Base-by-base conservation (phyloP, 2,113 vertebrate species). In the Proterorhinus semilunaris region DNA sequence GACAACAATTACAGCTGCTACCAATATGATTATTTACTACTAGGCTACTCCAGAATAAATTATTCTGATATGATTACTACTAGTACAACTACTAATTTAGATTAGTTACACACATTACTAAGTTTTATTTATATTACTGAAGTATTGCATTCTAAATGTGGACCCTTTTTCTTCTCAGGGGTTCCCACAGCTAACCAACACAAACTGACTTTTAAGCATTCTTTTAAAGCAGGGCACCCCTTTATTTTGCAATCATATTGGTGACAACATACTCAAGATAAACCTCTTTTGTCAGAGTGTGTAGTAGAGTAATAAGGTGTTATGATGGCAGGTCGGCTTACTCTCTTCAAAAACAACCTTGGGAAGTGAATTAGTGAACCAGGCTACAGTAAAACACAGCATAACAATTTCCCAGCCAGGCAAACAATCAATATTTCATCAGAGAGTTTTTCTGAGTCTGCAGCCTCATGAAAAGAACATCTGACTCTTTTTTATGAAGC, bases 341-440 rank as follows among this genome's bases (percentile, higher is more conserved):
- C 46, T 2, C 42, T 55, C 64, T 45, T 10, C 44, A 6, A 63
- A 48, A 6, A 17, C 4, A 64, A 71, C 21, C 15, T 10, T 45
- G 6, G 65, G 63, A 62, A 68, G 63, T 47, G 6, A 1, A 62
- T 80, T 58, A 73, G 57, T 0, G n/a, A 62, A 68, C 6, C 4
- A 46, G 52, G 62, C 59, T 62, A 62, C 66, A 76, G 71, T 27
- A 62, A 77, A 75, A 78, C 53, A 48, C 49, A 55, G 65, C 75
- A 69, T 67, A 76, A 76, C 68, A 78, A 79, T 72, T 75, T 72
- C 63, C 73, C 66, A 52, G 55, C 59, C 72, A 45, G 52, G 69
- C 48, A 65, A 76, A 75, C 62, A 74, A 87, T 76, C 66, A 79
- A 77, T 84, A 75, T 76, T 81, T 84, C 59, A 79, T 87, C 67